A percentile compares a stretch with the other conserved stretches of the same genome.
Evolutionary conservation across 2,888 invertebrate species (phyloP).

Genomic region (Epinotia brunnichana): DNA sequence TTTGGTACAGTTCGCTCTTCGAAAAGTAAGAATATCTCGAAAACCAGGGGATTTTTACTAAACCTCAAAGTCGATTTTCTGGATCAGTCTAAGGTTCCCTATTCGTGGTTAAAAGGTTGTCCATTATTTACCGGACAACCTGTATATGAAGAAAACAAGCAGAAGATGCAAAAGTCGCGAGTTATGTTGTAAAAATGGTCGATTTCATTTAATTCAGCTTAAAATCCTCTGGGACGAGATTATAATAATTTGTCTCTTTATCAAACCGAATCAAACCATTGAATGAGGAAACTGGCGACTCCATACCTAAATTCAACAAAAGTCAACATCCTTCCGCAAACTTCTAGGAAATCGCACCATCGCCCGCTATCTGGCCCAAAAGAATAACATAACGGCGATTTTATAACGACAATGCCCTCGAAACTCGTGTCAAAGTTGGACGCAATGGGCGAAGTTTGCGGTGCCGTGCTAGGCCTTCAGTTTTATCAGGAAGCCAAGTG

Average conservation of each 20-base stretch:
- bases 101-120: no score
- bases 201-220: no score
- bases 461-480: constrained; percentile 61
- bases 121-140: no score
- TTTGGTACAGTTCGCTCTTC: no score
- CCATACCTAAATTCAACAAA: constrained; percentile 1
- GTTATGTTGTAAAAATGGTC: no score
- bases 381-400: constrained; percentile 62
- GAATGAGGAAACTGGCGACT: not conserved
- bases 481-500: constrained; percentile 63
- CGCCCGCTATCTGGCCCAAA: constrained; percentile 45
- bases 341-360: constrained; percentile 17
- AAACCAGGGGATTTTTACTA: no score
- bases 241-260: not conserved
- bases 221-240: no score
- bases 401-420: constrained; percentile 67
- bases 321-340: constrained; percentile 16
- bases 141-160: no score
- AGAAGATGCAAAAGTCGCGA: no score
- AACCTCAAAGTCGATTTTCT: no score
- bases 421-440: constrained; percentile 71
- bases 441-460: constrained; percentile 65
- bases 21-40: no score
- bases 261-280: not conserved
- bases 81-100: no score